Percentiles rank a stretch among this genome's conserved stretches.
Conservation (phyloP, 2,888 invertebrate genomes). For the Drosophila trichaetosa region DNA sequence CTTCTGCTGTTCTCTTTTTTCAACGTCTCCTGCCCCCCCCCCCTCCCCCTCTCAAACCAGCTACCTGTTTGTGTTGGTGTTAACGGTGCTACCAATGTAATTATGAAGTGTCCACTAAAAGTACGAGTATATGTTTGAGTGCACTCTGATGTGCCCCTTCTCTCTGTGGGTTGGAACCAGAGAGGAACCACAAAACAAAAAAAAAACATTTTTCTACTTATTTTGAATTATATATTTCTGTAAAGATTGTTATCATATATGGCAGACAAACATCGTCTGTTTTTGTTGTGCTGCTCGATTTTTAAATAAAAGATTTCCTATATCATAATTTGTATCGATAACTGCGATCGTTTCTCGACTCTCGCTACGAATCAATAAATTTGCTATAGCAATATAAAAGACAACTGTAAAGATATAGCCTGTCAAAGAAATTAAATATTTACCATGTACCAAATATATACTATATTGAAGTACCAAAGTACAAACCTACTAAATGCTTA, state of each 20-base stretch:
- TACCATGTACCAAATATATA: background rate
- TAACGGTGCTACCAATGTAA: conserved; percentile 55
- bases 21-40: conserved; percentile 1
- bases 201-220: background rate
- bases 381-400: background rate
- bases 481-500: background rate
- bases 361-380: background rate
- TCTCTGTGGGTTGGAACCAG: background rate
- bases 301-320: background rate
- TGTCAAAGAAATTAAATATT: too few relatives aligned
- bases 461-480: background rate
- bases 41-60: background rate
- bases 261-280: background rate
- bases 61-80: conserved; percentile 11
- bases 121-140: conserved; percentile 53
- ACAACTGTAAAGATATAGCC: background rate
- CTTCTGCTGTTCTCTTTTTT: background rate
- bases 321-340: background rate
- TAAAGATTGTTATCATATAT: background rate
- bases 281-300: background rate
- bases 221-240: background rate
- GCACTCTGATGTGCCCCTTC: conserved; percentile 31
- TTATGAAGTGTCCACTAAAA: conserved; percentile 65
- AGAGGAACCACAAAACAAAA: background rate
- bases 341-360: background rate